Evolutionary conservation across 2,113 vertebrate genomes (phyloP).

Genomic region (Ivindomyrus marchei): DNA sequence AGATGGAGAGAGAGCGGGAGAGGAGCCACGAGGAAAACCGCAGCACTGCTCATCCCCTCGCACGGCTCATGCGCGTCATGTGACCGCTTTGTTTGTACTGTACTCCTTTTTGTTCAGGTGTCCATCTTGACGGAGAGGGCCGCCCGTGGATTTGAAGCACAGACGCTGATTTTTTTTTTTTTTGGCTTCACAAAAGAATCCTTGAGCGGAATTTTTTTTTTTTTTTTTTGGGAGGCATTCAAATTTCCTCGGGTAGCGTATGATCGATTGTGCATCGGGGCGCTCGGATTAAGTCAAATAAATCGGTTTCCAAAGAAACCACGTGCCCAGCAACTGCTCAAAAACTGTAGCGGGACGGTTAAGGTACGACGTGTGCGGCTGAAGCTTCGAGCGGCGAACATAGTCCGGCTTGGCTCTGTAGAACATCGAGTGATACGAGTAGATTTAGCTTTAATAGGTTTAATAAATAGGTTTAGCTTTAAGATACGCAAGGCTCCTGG

Average conservation of each 20-base stretch:
- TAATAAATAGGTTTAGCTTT: neutral
- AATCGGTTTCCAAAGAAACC: neutral
- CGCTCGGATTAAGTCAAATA: neutral
- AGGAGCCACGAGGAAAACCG: constrained; percentile 28
- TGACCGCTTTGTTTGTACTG: neutral
- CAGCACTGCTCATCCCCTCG: neutral
- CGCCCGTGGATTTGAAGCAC: neutral
- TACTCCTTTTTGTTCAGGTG: neutral
- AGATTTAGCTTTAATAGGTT: neutral
- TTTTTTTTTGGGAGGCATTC: neutral
- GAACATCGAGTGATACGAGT: neutral
- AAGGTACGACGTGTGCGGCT: neutral
- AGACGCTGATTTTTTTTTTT: neutral
- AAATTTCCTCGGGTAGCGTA: neutral
- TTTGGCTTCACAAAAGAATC: neutral
- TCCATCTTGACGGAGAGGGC: neutral
- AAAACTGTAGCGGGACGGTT: neutral
- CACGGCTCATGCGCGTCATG: neutral
- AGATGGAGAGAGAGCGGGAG: neutral
- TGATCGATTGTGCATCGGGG: neutral
- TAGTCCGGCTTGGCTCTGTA: neutral
- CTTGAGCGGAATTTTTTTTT: neutral
- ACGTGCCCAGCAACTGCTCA: neutral
- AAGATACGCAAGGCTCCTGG: neutral
- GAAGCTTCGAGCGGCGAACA: neutral